Evolutionary conservation across 2,888 invertebrate genomes (phyloP).

Genomic region (Nephrotoma flavescens): DNA sequence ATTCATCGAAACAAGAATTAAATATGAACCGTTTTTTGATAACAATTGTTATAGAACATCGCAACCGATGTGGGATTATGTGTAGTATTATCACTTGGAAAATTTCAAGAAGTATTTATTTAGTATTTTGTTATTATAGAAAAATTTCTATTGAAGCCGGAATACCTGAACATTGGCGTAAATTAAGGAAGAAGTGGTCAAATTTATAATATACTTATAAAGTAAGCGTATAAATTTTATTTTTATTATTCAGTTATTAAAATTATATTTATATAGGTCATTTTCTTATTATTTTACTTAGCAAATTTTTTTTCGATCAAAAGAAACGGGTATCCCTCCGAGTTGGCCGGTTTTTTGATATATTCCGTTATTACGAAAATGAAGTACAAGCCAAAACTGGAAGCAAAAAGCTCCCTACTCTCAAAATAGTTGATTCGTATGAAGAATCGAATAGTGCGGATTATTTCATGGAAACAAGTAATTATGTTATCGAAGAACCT

Average conservation of each 20-base stretch:
- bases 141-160: background rate
- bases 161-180: background rate
- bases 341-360: background rate
- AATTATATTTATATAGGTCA: too few species aligned
- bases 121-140: background rate
- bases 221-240: background rate
- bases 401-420: background rate
- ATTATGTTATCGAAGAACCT: background rate
- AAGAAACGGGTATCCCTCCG: background rate
- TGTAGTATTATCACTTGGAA: background rate
- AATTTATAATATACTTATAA: background rate
- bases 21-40: background rate
- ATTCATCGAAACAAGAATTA: background rate
- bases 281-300: too few species aligned
- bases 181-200: background rate
- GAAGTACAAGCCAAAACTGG: background rate
- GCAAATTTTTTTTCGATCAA: background rate
- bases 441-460: background rate
- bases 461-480: background rate
- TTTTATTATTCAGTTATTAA: background rate
- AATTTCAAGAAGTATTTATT: background rate
- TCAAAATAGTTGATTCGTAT: background rate
- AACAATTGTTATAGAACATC: background rate
- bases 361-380: background rate
- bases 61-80: background rate